Percentiles rank a stretch among this genome's conserved stretches.
Conservation (phyloP, 2,113 vertebrate genomes). For the Halichoeres trimaculatus region DNA sequence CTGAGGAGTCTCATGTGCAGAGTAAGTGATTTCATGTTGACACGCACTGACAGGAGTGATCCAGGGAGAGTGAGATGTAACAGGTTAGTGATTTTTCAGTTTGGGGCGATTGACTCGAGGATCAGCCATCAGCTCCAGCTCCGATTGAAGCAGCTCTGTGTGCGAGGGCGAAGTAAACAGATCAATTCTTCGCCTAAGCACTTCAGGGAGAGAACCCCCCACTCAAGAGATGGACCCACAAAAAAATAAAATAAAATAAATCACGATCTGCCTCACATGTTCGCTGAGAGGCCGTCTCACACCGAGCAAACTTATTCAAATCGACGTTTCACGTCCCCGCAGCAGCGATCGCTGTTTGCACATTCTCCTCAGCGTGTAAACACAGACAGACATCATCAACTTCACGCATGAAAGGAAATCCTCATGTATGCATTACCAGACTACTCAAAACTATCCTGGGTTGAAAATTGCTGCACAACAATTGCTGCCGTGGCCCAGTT, state of each 20-base stretch:
- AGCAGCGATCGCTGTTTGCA: not conserved
- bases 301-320: slow-evolving; percentile 30
- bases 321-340: slow-evolving; percentile 22
- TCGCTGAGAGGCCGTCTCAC: not conserved
- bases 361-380: slow-evolving; percentile 3
- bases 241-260: no score
- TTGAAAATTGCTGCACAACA: slow-evolving; percentile 53
- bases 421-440: slow-evolving; percentile 37
- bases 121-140: slow-evolving; percentile 22
- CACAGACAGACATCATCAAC: slow-evolving; percentile 22
- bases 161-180: slow-evolving; percentile 55
- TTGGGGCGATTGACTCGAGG: slow-evolving; percentile 27
- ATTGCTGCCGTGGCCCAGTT: slow-evolving; percentile 62
- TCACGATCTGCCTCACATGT: slow-evolving; percentile 10
- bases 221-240: slow-evolving; percentile 14
- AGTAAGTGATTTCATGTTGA: slow-evolving; percentile 3
- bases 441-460: slow-evolving; percentile 45
- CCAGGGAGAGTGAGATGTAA: slow-evolving; percentile 6
- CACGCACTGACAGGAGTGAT: slow-evolving; percentile 7
- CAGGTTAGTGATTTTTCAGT: slow-evolving; percentile 48
- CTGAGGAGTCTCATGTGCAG: not conserved
- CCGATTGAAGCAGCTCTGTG: slow-evolving; percentile 35
- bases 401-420: slow-evolving; percentile 34
- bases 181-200: slow-evolving; percentile 61
- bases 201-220: slow-evolving; percentile 31